Base-by-base conservation (phyloP, 1,140 invertebrate genomes). In the Drosophila nigromelanica region DNA sequence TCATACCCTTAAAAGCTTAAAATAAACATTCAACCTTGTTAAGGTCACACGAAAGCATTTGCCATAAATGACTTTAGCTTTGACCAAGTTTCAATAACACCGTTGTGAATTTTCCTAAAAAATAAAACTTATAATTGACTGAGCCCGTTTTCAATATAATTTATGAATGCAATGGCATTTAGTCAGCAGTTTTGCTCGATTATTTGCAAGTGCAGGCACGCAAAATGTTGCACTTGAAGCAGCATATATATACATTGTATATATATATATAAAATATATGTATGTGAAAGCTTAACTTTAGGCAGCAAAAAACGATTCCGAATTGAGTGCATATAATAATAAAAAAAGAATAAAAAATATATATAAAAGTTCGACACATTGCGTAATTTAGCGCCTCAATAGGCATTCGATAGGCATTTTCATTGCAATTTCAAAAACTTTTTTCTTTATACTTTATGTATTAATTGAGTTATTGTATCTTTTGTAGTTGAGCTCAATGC, bases 21-120 rank as follows among this genome's bases (percentile, higher is more conserved):
- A 10, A 18, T 11, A 63, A 12, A 42, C 10, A 37, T 30, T 43
- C 33, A 55, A 63, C 59, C 68, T 79, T 79, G 59, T 51, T 55
- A 18, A 37, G 37, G 27, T 4, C 27, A n/a, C 62, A 66, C 52
- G 37, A 58, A 35, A 35, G 6, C 33, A 1, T 35, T 8, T 35
- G 27, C 27, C 27, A 27, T 47, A 50, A 80, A 70, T 59, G 64
- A 71, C 60, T 79, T 54, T 59, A 59, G 70, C 76, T 73, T 59
- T 68, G 68, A 61, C 75, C 76, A 73, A 73, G 58, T 78, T 78
- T 15, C 74, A 69, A 66, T 48, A 54, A 63, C 7, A 42, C 14
- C 14, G n/a, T 7, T 8, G 18, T 48, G 21, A 21, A 48, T 48
- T 48, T 24, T 4, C 11, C 27, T 33, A 14, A 54, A 21, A 39